A percentile compares a stretch with the other conserved stretches of the same genome.
These are phyloP conservation scores for Xenopus borealis DNA, from an alignment of 2,113 vertebrate species.

Conservation along the genomic window DNA sequence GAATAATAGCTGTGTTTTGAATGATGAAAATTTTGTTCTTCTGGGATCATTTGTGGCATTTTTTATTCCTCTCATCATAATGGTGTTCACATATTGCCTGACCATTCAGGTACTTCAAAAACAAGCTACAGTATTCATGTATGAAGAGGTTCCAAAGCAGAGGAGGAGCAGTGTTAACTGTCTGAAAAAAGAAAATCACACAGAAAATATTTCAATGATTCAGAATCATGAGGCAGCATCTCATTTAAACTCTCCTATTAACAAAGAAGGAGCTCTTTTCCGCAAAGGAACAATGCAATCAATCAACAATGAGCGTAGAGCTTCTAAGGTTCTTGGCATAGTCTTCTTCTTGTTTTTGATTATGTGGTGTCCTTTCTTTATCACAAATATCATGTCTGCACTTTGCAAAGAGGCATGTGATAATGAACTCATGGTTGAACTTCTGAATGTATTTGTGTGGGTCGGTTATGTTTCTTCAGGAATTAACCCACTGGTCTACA, in stretches of 20 bases:
- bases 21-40: constrained; percentile 92
- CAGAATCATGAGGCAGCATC: constrained; percentile 73
- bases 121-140: constrained; percentile 88
- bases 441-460: constrained; percentile 96
- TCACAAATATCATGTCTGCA: constrained; percentile 92
- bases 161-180: constrained; percentile 78
- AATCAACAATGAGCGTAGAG: constrained; percentile 93
- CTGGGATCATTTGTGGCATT: constrained; percentile 96
- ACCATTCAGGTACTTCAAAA: constrained; percentile 88
- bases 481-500: constrained; percentile 94
- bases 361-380: constrained; percentile 98
- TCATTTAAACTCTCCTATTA: constrained; percentile 77
- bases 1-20: constrained; percentile 86
- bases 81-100: constrained; percentile 94
- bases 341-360: constrained; percentile 97
- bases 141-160: constrained; percentile 66
- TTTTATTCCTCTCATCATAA: constrained; percentile 96
- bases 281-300: constrained; percentile 95
- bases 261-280: constrained; percentile 69
- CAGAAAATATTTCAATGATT: constrained; percentile 73
- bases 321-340: constrained; percentile 94
- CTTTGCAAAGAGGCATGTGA: constrained; percentile 84
- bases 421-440: constrained; percentile 77
- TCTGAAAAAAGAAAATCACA: constrained; percentile 68
- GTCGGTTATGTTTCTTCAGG: constrained; percentile 97